Evolutionary conservation across 2,113 vertebrate species (phyloP).

Genomic region (Oryzias curvinotus): DNA sequence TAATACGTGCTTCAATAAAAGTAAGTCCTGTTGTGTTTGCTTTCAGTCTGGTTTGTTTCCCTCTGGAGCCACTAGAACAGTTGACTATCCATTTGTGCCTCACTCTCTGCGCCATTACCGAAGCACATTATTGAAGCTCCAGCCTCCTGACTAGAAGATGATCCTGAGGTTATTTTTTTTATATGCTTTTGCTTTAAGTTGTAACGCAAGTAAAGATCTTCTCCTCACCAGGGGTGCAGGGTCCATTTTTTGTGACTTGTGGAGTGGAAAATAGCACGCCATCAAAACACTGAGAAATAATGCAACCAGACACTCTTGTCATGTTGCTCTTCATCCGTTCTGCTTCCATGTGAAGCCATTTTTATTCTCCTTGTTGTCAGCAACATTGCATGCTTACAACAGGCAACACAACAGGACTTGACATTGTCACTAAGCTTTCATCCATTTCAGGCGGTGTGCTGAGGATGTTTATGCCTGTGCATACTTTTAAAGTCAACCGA

Average conservation of each 20-base stretch:
- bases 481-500: conserved; percentile 16
- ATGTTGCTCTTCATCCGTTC: conserved; percentile 47
- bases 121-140: not conserved
- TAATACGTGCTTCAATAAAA: conserved; percentile 5
- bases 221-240: conserved; percentile 26
- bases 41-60: conserved; percentile 27
- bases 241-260: conserved; percentile 47
- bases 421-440: conserved; percentile 47
- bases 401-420: conserved; percentile 24
- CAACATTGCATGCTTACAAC: conserved; percentile 37
- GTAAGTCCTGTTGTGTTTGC: not conserved
- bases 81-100: conserved; percentile 7
- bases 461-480: conserved; percentile 4
- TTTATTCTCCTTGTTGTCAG: conserved; percentile 48
- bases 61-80: conserved; percentile 11
- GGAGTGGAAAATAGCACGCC: conserved; percentile 65
- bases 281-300: conserved; percentile 56
- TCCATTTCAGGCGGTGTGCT: conserved; percentile 13
- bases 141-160: conserved; percentile 13
- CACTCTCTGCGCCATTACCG: conserved; percentile 8
- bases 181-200: conserved; percentile 22
- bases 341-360: conserved; percentile 47
- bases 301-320: conserved; percentile 39
- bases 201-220: conserved; percentile 41
- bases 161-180: conserved; percentile 27